Conservation (phyloP, 1,140 invertebrate species). For the Drosophila mauritiana region DNA sequence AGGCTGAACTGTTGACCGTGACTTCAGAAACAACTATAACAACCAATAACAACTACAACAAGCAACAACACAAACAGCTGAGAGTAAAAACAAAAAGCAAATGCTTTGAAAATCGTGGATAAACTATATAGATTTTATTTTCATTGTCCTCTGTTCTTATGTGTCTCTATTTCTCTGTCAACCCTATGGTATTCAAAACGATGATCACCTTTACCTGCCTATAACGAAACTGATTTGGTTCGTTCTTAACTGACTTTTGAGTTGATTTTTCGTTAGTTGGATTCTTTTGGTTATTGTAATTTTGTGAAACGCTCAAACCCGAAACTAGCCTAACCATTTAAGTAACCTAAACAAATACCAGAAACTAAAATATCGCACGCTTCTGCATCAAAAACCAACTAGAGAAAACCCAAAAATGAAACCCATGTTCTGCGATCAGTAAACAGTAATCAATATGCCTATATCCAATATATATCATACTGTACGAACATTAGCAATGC, state of each 20-base stretch:
- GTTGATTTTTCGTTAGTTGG: slow-evolving; percentile 33
- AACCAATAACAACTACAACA: slow-evolving; percentile 37
- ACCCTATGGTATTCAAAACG: slow-evolving; percentile 34
- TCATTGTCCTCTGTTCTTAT: slow-evolving; percentile 43
- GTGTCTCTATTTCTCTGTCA: slow-evolving; percentile 51
- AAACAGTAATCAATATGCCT: slow-evolving; percentile 71
- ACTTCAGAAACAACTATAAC: slow-evolving; percentile 29
- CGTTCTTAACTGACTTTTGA: slow-evolving; percentile 31
- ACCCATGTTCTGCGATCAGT: slow-evolving; percentile 78
- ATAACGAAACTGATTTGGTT: slow-evolving; percentile 31
- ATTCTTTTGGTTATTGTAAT: slow-evolving; percentile 63
- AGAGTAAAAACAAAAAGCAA: slow-evolving; percentile 27
- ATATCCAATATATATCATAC: slow-evolving; percentile 51
- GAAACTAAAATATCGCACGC: slow-evolving; percentile 81
- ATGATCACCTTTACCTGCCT: slow-evolving; percentile 27
- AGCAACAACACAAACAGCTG: slow-evolving; percentile 59
- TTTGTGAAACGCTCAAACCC: slow-evolving; percentile 76
- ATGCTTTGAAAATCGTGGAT: slow-evolving; percentile 37
- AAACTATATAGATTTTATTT: slow-evolving; percentile 27
- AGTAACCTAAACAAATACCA: slow-evolving; percentile 68
- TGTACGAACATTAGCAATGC: slow-evolving; percentile 75
- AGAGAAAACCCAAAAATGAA: slow-evolving; percentile 58
- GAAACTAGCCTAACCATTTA: slow-evolving; percentile 78
- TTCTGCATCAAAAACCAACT: slow-evolving; percentile 76
- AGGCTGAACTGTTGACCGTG: slow-evolving; percentile 32